phyloP scores from a whole-genome alignment of 2,888 invertebrate genomes.

The Formica aserva region DNA sequence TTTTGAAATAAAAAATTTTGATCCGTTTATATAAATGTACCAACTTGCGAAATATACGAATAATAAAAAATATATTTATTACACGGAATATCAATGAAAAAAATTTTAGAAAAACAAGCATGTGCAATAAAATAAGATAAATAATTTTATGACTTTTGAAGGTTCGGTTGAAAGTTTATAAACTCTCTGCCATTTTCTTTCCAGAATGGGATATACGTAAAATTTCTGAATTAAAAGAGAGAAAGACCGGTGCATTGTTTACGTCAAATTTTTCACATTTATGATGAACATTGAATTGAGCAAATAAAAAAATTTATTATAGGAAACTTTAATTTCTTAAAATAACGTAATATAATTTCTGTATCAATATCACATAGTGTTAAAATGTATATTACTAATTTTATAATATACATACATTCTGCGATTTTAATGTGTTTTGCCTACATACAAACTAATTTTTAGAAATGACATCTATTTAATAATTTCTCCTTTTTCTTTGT shows the following conservation, averaged over 20 bases:
- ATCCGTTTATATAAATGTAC: background rate
- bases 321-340: background rate
- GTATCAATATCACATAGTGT: background rate
- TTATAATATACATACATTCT: background rate
- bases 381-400: background rate
- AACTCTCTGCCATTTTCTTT: constrained; percentile 7
- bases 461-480: background rate
- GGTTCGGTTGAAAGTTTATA: constrained; percentile 7
- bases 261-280: constrained; percentile 18
- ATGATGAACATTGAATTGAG: background rate
- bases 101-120: background rate
- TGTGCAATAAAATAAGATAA: constrained; percentile 19
- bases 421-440: background rate
- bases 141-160: constrained; percentile 29
- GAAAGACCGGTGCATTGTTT: background rate
- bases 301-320: background rate
- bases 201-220: constrained; percentile 4
- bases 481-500: background rate
- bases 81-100: background rate
- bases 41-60: background rate
- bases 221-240: constrained; percentile 24
- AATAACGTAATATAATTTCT: background rate
- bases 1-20: background rate
- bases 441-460: background rate
- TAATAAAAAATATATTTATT: constrained; percentile 27